Base-by-base conservation (phyloP, 2,113 vertebrate species). In the Cricetomys ansorgei region DNA sequence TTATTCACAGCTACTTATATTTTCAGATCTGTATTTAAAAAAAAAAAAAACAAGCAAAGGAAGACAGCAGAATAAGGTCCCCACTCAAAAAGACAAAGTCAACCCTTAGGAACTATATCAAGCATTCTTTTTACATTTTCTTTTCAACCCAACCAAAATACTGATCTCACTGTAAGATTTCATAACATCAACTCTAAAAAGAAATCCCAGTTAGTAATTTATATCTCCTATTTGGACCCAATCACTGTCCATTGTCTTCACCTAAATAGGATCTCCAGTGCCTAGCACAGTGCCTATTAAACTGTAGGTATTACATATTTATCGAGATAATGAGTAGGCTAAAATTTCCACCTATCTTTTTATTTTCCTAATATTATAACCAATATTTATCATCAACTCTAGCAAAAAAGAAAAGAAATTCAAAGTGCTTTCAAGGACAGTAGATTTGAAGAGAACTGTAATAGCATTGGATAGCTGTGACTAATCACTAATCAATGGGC, bases 91-190 rank as follows among this genome's bases (percentile, higher is more conserved):
- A 27, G 7, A 40, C 55, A 43, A 31, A 37, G 6, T 53, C 9
- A 86, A 6, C 5, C 37, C 15, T 11, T 0, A 27, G 53, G 1
- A 72, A 65, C 7, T 64, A 27, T 25, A 89, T 53, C 17, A 91
- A 48, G 6, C 13, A 70, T 40, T 81, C 43, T 10, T 0, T 34
- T 86, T 43, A 0, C 34, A 70, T 59, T 50, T 94, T 29, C 0
- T 55, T 1, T 50, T 27, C 31, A 40, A 9, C 10, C 23, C 7
- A 75, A 5, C 37, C 48, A 57, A 96, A 96, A 69, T 65, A 2
- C 1, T 81, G 23, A 55, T 0, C 29, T 43, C 19, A 19, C 0
- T 65, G 40, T 0, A 53, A 1, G 4, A 7, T 62, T 2, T 55
- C 23, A 85, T n/a, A 81, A 29, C 12, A 89, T 64, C 7, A 31